These are phyloP conservation scores for Haliclona indistincta DNA, from an alignment of 37 sponge, comb jelly and placozoan genomes.

Conservation along the genomic window DNA sequence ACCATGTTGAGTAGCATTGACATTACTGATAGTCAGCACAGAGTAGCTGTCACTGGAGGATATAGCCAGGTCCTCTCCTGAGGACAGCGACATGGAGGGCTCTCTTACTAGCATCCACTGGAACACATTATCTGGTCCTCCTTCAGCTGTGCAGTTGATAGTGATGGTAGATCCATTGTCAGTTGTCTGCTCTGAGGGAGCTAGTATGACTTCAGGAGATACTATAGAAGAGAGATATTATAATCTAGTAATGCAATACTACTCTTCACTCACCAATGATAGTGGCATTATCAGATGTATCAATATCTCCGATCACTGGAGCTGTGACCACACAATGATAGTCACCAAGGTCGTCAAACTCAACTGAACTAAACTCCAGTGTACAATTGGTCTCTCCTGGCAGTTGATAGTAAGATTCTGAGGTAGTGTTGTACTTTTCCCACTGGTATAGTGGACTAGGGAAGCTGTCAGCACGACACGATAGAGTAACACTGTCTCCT, in stretches of 20 bases:
- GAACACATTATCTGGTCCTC: too few relatives aligned
- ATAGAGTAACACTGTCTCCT: constrained; percentile 4
- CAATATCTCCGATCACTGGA: neutral
- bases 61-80: too few relatives aligned
- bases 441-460: constrained; percentile 20
- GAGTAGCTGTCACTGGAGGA: too few relatives aligned
- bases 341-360: constrained; percentile 7
- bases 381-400: neutral
- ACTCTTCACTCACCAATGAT: constrained; percentile 19
- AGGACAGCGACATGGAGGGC: too few relatives aligned
- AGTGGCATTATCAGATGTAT: constrained; percentile 1
- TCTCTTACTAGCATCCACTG: too few relatives aligned
- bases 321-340: constrained; percentile 5
- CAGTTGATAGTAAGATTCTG: neutral
- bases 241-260: too few relatives aligned
- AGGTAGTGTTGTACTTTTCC: constrained; percentile 4
- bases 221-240: too few relatives aligned
- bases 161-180: too few relatives aligned
- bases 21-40: too few relatives aligned
- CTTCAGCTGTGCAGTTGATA: too few relatives aligned
- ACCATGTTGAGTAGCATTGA: constrained; percentile 43
- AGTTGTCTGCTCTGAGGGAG: too few relatives aligned
- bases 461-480: constrained; percentile 18
- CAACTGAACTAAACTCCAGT: neutral
- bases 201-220: too few relatives aligned